A percentile compares a stretch with the other conserved stretches of the same genome.
These are phyloP conservation scores for Chrysocyon brachyurus DNA, from an alignment of 2,797 vertebrate genomes.

Conservation along the genomic window DNA sequence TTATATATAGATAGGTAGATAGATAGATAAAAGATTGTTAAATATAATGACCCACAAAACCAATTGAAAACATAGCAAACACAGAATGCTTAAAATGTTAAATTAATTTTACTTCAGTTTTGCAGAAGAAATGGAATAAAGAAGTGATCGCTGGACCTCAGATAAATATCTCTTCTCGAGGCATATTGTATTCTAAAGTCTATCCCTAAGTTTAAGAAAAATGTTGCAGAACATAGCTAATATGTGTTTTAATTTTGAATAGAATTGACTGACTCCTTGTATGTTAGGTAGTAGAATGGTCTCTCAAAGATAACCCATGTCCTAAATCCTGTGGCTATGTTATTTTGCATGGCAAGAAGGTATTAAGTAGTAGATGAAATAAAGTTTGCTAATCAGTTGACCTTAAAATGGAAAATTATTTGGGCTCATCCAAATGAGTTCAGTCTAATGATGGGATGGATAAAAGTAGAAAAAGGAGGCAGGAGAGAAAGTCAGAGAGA, in stretches of 20 bases:
- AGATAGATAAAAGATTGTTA: not conserved
- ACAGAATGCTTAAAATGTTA: not conserved
- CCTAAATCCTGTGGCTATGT: not conserved
- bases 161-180: not conserved
- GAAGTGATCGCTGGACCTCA: not conserved
- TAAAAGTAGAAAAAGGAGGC: not conserved
- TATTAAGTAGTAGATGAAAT: not conserved
- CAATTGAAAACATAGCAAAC: not conserved
- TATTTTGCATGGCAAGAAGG: not conserved
- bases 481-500: not conserved
- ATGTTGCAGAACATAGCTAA: not conserved
- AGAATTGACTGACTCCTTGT: not conserved
- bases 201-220: not conserved
- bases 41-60: not conserved
- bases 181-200: not conserved
- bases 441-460: not conserved
- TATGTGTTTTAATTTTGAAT: not conserved
- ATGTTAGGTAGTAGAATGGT: not conserved
- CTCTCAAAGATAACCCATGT: not conserved
- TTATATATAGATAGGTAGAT: not conserved
- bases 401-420: not conserved
- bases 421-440: not conserved
- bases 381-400: not conserved
- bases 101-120: not conserved
- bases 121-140: not conserved